phyloP scores from a whole-genome alignment of 2,888 invertebrate genomes.

The Vesta saturnalis region DNA sequence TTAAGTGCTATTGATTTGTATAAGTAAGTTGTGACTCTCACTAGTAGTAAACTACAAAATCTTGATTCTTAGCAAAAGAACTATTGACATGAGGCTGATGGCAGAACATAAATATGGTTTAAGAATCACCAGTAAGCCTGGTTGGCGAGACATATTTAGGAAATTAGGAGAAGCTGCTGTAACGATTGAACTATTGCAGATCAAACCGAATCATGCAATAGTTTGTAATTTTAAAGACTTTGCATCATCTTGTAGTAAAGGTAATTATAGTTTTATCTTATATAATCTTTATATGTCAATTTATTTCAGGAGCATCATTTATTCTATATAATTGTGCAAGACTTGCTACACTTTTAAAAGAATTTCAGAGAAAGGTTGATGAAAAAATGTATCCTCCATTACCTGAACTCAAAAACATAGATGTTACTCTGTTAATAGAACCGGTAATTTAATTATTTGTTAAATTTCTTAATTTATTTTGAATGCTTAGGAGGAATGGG shows the following conservation, averaged over 20 bases:
- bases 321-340: slow-evolving; percentile 83
- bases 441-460: slow-evolving; percentile 64
- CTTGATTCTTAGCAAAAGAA: slow-evolving; percentile 64
- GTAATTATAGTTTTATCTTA: slow-evolving; percentile 52
- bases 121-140: slow-evolving; percentile 62
- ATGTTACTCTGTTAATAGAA: slow-evolving; percentile 71
- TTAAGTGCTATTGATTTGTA: slow-evolving; percentile 66
- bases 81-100: slow-evolving; percentile 71
- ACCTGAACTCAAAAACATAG: slow-evolving; percentile 67
- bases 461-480: slow-evolving; percentile 25
- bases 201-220: slow-evolving; percentile 70
- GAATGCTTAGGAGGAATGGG: slow-evolving; percentile 80
- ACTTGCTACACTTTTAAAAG: slow-evolving; percentile 71
- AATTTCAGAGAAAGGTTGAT: slow-evolving; percentile 68
- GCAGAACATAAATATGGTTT: slow-evolving; percentile 76
- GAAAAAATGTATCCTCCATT: slow-evolving; percentile 70
- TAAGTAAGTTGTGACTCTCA: slow-evolving; percentile 58
- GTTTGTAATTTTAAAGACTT: slow-evolving; percentile 65
- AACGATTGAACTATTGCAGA: slow-evolving; percentile 74
- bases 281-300: neutral
- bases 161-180: slow-evolving; percentile 74
- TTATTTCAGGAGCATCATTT: slow-evolving; percentile 72
- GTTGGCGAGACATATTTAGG: slow-evolving; percentile 67
- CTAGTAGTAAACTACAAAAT: neutral
- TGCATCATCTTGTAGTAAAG: slow-evolving; percentile 67